Base-by-base conservation (phyloP, 2,888 invertebrate genomes). In the Coelinius sp. region DNA sequence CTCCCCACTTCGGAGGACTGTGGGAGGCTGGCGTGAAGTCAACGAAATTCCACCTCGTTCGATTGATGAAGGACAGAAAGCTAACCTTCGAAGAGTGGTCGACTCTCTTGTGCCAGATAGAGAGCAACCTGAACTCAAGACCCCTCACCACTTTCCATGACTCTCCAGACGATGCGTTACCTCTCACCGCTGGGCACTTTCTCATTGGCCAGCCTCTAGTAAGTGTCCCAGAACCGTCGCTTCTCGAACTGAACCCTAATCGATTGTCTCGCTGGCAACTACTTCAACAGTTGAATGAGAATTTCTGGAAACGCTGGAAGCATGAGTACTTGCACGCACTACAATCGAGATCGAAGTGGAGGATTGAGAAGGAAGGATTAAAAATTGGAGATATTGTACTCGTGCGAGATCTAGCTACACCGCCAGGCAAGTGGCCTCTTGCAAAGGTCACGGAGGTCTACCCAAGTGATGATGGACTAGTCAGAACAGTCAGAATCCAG, bases 21-120 rank as follows among this genome's bases (percentile, higher is more conserved):
- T 86, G 84, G 82, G 84, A 87, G 69, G 80, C 83, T 0, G 82
- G 80, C 1, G 82, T 87, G 0, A 83, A 84, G 46, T 80, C 79
- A 0, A 71, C 80, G 0, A 88, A 86, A 72, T 77, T 75, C 70
- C 84, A 85, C 72, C 56, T 86, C 0, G 22, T 27, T 2, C n/a
- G 71, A 31, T 4, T 71, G 0, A 12, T 67, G 3, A 8, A 22
- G 7, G 49, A 71, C 20, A 12, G 31, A 3, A 67, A 17, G 12
- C 71, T 59, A 12, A 56, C 66, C 12, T 59, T 20, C 14, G 67
- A 71, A 27, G 71, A 71, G 24, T 49, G 66, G 24, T 22, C 2
- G n/a, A 67, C 71, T 7, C 25, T 71, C 12, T 20, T 52, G 6
- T 44, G 67, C 14, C 56, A 67, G n/a, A 71, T 71, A 20, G 67